Conservation (phyloP, 2,113 vertebrate species). For the Laticauda colubrina region DNA sequence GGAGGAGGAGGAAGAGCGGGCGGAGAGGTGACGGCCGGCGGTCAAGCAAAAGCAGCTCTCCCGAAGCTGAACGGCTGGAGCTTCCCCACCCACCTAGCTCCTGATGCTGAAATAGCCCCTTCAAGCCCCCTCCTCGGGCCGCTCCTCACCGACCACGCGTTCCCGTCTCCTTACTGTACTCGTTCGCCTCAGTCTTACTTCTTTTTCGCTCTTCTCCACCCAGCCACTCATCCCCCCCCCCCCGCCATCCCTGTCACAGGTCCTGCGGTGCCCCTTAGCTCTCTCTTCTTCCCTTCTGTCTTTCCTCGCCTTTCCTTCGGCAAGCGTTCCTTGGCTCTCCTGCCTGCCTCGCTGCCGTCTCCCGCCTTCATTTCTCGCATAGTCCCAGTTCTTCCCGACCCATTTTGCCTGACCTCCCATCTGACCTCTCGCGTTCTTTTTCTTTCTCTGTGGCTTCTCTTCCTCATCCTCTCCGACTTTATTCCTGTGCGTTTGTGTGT, state of each 20-base stretch:
- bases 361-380: background rate
- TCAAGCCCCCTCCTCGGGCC: background rate
- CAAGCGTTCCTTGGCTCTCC: conserved; percentile 20
- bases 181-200: background rate
- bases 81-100: background rate
- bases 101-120: background rate
- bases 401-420: background rate
- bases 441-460: background rate
- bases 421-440: too few relatives aligned
- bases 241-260: background rate
- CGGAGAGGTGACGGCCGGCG: background rate
- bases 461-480: background rate
- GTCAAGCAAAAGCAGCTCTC: background rate
- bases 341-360: background rate
- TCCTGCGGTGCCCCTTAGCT: background rate
- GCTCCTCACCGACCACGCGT: background rate
- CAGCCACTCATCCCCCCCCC: too few relatives aligned
- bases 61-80: background rate
- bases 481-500: background rate
- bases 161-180: background rate
- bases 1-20: background rate
- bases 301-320: background rate
- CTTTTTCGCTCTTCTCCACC: background rate
- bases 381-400: background rate
- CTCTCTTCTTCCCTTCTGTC: background rate